phyloP scores from a whole-genome alignment of 2,888 invertebrate species.

The Latrodectus elegans region DNA sequence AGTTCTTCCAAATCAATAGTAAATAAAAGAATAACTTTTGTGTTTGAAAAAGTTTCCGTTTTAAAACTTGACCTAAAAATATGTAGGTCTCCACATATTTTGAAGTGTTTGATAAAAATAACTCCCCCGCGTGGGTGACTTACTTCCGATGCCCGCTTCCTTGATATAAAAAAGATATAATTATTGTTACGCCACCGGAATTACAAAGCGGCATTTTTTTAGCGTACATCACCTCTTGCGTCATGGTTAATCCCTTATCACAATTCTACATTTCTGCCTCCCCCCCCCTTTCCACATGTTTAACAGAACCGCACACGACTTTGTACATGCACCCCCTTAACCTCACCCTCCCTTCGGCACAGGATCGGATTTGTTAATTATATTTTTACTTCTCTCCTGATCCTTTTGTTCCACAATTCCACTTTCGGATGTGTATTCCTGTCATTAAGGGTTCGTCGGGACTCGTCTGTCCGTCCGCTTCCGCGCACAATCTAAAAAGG shows the following conservation, averaged over 20 bases:
- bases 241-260: not conserved
- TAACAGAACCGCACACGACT: not conserved
- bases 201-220: not conserved
- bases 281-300: not conserved
- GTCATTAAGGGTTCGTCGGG: slow-evolving; percentile 25
- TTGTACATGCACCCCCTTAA: not conserved
- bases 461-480: slow-evolving; percentile 40
- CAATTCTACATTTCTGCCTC: not conserved
- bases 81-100: not conserved
- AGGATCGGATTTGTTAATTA: not conserved
- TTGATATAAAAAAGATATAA: not conserved
- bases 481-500: slow-evolving; percentile 41
- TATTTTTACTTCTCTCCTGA: not conserved
- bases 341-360: not conserved
- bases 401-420: slow-evolving; percentile 12
- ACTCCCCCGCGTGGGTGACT: not conserved
- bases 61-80: not conserved
- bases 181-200: not conserved
- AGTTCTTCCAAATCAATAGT: too few relatives aligned
- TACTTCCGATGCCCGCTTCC: not conserved
- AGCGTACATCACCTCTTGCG: not conserved
- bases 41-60: too few relatives aligned
- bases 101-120: not conserved
- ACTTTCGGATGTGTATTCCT: slow-evolving; percentile 5
- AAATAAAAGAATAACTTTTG: too few relatives aligned